A percentile compares a stretch with the other conserved stretches of the same genome.
Evolutionary conservation across 2,113 vertebrate genomes (phyloP).

Genomic region (Turnix velox): DNA sequence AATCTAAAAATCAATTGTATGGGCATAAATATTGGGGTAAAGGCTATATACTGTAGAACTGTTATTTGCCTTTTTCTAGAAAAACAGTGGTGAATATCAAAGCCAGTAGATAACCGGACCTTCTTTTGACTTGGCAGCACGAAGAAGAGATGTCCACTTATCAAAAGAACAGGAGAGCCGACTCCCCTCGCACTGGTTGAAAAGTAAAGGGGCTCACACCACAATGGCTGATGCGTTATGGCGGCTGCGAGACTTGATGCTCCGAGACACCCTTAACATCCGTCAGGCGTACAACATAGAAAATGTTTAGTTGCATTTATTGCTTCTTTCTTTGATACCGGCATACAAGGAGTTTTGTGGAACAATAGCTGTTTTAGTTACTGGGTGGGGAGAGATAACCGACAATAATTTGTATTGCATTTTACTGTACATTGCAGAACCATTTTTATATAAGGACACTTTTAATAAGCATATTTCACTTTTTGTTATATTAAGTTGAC

Average conservation of each 20-base stretch:
- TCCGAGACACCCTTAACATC: slow-evolving; percentile 93
- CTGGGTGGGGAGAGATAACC: slow-evolving; percentile 73
- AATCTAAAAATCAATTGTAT: not conserved
- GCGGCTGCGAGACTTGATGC: slow-evolving; percentile 96
- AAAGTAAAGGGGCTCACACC: slow-evolving; percentile 96
- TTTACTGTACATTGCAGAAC: slow-evolving; percentile 83
- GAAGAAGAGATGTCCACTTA: slow-evolving; percentile 90
- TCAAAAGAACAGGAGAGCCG: slow-evolving; percentile 97
- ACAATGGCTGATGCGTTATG: slow-evolving; percentile 97
- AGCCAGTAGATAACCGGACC: not conserved
- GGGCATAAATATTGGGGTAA: not conserved
- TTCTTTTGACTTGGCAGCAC: slow-evolving; percentile 71
- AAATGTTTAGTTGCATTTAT: slow-evolving; percentile 74
- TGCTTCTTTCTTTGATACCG: slow-evolving; percentile 68
- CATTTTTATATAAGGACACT: slow-evolving; percentile 86
- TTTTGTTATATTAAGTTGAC: slow-evolving; percentile 84
- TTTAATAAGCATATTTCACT: slow-evolving; percentile 85
- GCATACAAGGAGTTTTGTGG: slow-evolving; percentile 61
- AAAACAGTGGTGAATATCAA: not conserved
- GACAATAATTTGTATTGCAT: slow-evolving; percentile 80
- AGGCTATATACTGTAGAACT: not conserved
- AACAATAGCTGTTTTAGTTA: slow-evolving; percentile 75
- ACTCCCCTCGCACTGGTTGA: slow-evolving; percentile 95
- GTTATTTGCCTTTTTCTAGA: not conserved
- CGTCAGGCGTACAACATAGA: slow-evolving; percentile 91